phyloP scores from a whole-genome alignment of 1,140 invertebrate genomes.

The Drosophila orosa region DNA sequence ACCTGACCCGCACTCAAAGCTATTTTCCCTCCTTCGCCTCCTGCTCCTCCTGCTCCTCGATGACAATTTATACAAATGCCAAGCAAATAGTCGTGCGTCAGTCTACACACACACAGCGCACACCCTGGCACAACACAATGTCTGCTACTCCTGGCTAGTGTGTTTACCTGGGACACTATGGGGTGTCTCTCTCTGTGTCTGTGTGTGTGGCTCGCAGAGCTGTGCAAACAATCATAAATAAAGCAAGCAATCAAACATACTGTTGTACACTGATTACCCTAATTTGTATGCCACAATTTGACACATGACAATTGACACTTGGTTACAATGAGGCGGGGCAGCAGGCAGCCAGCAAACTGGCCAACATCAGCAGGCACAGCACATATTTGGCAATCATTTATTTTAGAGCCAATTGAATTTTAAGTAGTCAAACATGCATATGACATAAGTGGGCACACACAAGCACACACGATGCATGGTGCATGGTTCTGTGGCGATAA shows the following conservation, averaged over 20 bases:
- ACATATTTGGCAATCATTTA: slow-evolving; percentile 66
- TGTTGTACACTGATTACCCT: slow-evolving; percentile 66
- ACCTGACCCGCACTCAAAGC: background rate
- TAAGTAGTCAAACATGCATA: slow-evolving; percentile 66
- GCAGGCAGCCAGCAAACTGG: slow-evolving; percentile 5
- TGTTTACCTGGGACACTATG: slow-evolving; percentile 22
- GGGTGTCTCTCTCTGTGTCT: slow-evolving; percentile 17
- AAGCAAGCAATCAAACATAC: slow-evolving; percentile 69
- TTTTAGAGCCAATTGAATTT: slow-evolving; percentile 65
- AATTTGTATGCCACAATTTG: slow-evolving; percentile 69
- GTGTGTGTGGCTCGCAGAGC: slow-evolving; percentile 36
- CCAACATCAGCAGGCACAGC: slow-evolving; percentile 18
- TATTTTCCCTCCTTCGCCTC: no score
- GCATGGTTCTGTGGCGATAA: slow-evolving; percentile 47
- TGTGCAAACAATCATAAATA: slow-evolving; percentile 67
- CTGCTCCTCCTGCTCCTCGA: background rate
- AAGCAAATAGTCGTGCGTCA: slow-evolving; percentile 19
- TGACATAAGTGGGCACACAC: slow-evolving; percentile 44
- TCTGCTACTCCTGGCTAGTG: background rate
- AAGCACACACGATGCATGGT: slow-evolving; percentile 23
- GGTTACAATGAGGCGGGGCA: slow-evolving; percentile 52
- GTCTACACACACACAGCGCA: background rate
- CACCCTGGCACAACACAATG: background rate
- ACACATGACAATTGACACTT: slow-evolving; percentile 70
- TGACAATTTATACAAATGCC: slow-evolving; percentile 38